Conservation (phyloP, 2,888 invertebrate genomes). For the Tipula helvola region DNA sequence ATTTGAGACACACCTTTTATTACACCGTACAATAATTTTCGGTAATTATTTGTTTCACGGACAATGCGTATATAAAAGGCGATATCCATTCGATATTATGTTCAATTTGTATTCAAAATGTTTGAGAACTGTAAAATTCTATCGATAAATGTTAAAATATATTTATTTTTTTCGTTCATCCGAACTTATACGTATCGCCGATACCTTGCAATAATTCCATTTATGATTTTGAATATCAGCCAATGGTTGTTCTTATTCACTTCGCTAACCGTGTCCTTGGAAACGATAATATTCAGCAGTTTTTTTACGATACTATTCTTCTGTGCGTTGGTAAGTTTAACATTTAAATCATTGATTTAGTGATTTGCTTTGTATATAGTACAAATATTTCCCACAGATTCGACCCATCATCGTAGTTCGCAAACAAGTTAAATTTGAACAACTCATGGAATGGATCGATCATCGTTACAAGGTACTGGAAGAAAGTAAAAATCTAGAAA, state of each 20-base stretch:
- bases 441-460: background rate
- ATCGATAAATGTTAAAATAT: background rate
- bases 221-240: background rate
- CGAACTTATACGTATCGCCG: background rate
- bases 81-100: background rate
- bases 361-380: background rate
- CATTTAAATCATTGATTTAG: background rate
- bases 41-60: background rate
- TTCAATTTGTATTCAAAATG: background rate
- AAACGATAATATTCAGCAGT: background rate
- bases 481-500: background rate
- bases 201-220: background rate
- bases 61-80: background rate
- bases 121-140: background rate
- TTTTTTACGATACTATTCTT: background rate
- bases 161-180: background rate
- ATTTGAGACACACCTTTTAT: background rate
- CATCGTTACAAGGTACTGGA: background rate
- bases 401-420: background rate
- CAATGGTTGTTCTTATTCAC: background rate
- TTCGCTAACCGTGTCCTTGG: background rate
- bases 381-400: background rate
- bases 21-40: background rate
- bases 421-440: background rate
- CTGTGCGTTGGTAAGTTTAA: background rate